Evolutionary conservation across 92 coral and sea anemone species (phyloP), one percentile per base, ranked within the genome.

Genomic region (Palythoa caribaeorum): DNA sequence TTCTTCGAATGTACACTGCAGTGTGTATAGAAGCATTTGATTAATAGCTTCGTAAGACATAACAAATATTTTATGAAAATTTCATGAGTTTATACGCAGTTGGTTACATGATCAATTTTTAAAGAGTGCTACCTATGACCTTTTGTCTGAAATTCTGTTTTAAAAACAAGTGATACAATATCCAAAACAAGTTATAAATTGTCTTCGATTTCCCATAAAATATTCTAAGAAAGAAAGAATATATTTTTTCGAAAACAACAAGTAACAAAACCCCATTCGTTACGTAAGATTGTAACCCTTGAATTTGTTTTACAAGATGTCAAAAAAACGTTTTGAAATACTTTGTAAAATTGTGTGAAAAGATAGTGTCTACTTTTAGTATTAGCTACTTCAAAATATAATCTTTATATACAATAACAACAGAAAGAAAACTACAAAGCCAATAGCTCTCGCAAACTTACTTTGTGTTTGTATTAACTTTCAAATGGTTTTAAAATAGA

Each of bases 61-160:
- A 37, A 68, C 53, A 52, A 47, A 55, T 59, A 9, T 17, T 5
- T 1, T 50, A 91, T 91, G 76, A 78, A 93, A 78, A 28, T 86
- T 87, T 86, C 93, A 92, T 94, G 37, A 85, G 77, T 91, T 77
- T 77, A 88, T 57, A 37, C 83, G 35, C 71, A 54, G 71, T 57
- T 16, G 35, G 83, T 47, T 57, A 57, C 15, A 55, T 55, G 44
- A 53, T 54, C 11, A 54, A 57, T 78, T 78, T 53, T 12, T 36
- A 50, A 14, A 36, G 50, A 38, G 38, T 55, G 48, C 66, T 78
- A 44, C 1, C 50, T 44, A 48, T 69, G 73, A 35, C 38, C 37
- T 7, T 6, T 3, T 3, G 28, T 19, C 37, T 65, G 19, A 28
- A n/a, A 9, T 5, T 10, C 7, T 9, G 4, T 17, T n/a, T 65